Base-by-base conservation (phyloP, 2,113 vertebrate species). In the Bujurquina vittata region DNA sequence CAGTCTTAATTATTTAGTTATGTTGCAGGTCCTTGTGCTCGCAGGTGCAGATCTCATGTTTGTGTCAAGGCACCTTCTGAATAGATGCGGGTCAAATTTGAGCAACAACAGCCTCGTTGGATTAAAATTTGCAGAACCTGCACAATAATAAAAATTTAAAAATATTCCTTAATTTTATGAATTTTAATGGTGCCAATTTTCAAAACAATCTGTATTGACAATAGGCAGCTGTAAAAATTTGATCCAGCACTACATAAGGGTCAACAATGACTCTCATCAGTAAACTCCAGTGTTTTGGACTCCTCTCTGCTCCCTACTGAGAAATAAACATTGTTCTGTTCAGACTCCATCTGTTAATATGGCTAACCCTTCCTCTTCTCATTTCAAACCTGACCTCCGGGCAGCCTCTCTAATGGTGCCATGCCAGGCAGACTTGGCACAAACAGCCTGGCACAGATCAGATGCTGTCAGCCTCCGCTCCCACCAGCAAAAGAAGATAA, bases 361-460 rank as follows among this genome's bases (percentile, higher is more conserved):
- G 67, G 43, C 49, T 4, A 20, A 59, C 57, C 5, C 15, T 49
- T 40, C 23, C 40, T 67, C 56, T 61, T 35, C 52, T 75, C 46
- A 63, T 79, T 43, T 63, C 79, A 60, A 58, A 49, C 15, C 59
- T 77, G 69, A 79, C 69, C 75, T 59, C 65, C 17, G 61, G 65
- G 43, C 65, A 67, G 77, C 3, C 52, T 57, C 18, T 31, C 62
- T 65, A 63, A 61, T 43, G 59, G 23, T 55, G 57, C 76, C 75
- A 54, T 59, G 63, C 77, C 81, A 83, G 37, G 14, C 75, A 49
- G 55, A 79, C 33, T 52, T 84, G 79, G 75, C 75, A 77, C 55
- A 65, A 59, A 56, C 73, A 54, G 74, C 31, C 78, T 84, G 85
- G 74, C 77, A 85, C n/a, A 80, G 43, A 77, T 8, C 33, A 73